A percentile compares a stretch with the other conserved stretches of the same genome.
Evolutionary conservation across 2,888 invertebrate species (phyloP).

Genomic region (Aquatica leii): DNA sequence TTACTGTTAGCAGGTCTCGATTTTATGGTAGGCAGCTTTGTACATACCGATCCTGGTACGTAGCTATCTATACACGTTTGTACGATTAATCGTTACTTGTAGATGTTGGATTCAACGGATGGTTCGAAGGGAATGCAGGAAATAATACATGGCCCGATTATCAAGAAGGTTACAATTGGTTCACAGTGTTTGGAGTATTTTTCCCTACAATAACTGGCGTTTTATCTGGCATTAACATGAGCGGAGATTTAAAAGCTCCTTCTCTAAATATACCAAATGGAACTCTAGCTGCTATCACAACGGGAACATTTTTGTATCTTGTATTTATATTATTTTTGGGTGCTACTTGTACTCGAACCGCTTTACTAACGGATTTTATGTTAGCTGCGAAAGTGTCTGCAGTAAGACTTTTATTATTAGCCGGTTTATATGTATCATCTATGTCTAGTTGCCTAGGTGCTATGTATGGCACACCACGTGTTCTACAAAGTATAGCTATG

Average conservation of each 20-base stretch:
- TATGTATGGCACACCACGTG: conserved; percentile 95
- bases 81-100: conserved; percentile 36
- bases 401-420: conserved; percentile 80
- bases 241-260: conserved; percentile 92
- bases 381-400: conserved; percentile 92
- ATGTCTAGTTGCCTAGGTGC: conserved; percentile 96
- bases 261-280: conserved; percentile 94
- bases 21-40: conserved; percentile 93
- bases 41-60: conserved; percentile 76
- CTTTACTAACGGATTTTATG: conserved; percentile 82
- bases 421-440: conserved; percentile 94
- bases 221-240: conserved; percentile 98
- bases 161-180: conserved; percentile 86
- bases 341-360: conserved; percentile 79
- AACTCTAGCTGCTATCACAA: conserved; percentile 89
- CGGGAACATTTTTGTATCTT: conserved; percentile 88
- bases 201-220: conserved; percentile 98
- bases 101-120: conserved; percentile 87
- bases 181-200: conserved; percentile 96
- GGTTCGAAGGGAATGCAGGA: conserved; percentile 79
- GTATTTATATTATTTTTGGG: conserved; percentile 91
- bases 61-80: conserved; percentile 23
- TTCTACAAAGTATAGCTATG: conserved; percentile 93
- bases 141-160: conserved; percentile 86
- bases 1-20: conserved; percentile 90